These are phyloP conservation scores for Parnassius smintheus DNA, from an alignment of 2,888 invertebrate genomes.

Conservation along the genomic window DNA sequence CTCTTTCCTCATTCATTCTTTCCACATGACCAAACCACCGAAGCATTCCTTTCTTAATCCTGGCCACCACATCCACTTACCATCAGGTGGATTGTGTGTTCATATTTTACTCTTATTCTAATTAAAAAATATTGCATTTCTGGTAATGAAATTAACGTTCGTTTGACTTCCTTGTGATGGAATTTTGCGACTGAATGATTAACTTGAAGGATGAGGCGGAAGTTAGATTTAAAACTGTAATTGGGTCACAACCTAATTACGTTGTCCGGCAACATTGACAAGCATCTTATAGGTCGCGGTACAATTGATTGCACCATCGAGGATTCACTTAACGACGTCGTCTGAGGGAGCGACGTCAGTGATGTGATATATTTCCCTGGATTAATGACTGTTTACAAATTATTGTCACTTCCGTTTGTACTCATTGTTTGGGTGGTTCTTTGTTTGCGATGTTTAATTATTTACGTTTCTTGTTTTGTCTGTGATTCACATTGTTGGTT, in stretches of 20 bases:
- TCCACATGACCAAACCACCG: too few relatives aligned
- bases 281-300: constrained; percentile 53
- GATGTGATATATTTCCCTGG: constrained; percentile 31
- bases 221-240: constrained; percentile 60
- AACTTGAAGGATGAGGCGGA: constrained; percentile 51
- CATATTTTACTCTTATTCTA: too few relatives aligned
- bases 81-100: too few relatives aligned
- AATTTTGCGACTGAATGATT: constrained; percentile 42
- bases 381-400: constrained; percentile 25
- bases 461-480: neutral
- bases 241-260: constrained; percentile 76
- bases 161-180: constrained; percentile 25
- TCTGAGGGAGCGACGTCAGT: constrained; percentile 30
- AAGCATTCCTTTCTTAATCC: too few relatives aligned
- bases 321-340: constrained; percentile 61
- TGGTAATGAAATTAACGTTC: constrained; percentile 1
- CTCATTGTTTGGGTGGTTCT: constrained; percentile 8
- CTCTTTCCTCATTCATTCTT: too few relatives aligned
- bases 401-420: constrained; percentile 21
- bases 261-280: constrained; percentile 60
- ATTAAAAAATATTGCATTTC: too few relatives aligned
- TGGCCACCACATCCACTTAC: too few relatives aligned
- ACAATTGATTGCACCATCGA: constrained; percentile 61
- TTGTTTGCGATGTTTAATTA: constrained; percentile 11
- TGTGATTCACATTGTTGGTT: constrained; percentile 1